These are phyloP conservation scores for Anhinga anhinga DNA, from an alignment of 2,113 vertebrate genomes.

Conservation along the genomic window DNA sequence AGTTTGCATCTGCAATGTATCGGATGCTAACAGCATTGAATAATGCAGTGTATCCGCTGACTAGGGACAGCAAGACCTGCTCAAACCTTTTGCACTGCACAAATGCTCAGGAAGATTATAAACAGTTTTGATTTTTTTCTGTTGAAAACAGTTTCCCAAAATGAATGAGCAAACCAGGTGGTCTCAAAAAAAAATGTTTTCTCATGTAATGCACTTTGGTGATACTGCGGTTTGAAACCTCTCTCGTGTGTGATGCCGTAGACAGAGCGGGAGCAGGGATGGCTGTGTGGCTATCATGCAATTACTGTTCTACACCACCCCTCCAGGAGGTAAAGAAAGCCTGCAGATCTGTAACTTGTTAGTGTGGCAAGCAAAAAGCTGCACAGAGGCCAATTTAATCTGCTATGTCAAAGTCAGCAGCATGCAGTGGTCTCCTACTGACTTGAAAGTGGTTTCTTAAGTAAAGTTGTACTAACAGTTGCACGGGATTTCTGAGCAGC, in stretches of 20 bases:
- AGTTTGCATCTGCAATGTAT: not conserved
- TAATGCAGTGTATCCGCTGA: not conserved
- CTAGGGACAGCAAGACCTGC: not conserved
- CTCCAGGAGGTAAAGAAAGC: not conserved
- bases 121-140: not conserved
- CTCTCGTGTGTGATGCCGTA: not conserved
- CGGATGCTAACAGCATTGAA: not conserved
- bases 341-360: not conserved
- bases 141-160: not conserved
- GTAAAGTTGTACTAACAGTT: not conserved
- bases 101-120: not conserved
- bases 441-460: not conserved
- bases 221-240: not conserved
- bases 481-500: not conserved
- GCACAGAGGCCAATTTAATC: not conserved
- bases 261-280: not conserved
- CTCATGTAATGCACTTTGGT: not conserved
- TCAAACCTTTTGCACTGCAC: not conserved
- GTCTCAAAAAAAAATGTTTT: not conserved
- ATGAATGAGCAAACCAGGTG: not conserved
- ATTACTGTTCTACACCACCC: not conserved
- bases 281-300: not conserved
- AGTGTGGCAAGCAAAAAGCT: not conserved
- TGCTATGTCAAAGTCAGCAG: not conserved
- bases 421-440: not conserved